phyloP scores from a whole-genome alignment of 1,140 invertebrate species.

The Sarcophaga bullata region DNA sequence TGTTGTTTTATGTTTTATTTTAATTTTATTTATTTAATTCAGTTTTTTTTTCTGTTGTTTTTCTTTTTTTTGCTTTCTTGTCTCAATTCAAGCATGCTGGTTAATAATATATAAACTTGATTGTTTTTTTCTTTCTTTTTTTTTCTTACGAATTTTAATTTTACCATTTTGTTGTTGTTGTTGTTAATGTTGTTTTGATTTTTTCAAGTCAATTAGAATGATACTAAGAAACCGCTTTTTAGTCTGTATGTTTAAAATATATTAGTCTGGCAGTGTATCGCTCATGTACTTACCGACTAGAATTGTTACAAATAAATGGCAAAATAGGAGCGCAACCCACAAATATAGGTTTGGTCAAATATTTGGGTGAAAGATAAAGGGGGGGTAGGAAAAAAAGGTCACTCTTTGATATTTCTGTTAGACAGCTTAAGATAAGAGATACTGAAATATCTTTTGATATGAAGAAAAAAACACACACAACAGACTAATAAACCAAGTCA shows the following conservation, averaged over 20 bases:
- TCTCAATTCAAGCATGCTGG: neutral
- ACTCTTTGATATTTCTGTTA: constrained; percentile 3
- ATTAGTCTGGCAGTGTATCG: neutral
- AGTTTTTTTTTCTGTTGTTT: too few relatives aligned
- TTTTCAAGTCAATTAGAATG: constrained; percentile 37
- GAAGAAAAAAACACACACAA: too few relatives aligned
- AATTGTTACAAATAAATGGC: neutral
- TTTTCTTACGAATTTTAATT: constrained; percentile 15
- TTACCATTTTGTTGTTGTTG: neutral
- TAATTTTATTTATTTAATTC: neutral
- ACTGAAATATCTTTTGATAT: too few relatives aligned
- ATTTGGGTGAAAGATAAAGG: constrained; percentile 13
- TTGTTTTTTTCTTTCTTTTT: constrained; percentile 6
- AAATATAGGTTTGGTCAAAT: constrained; percentile 15
- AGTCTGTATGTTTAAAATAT: neutral
- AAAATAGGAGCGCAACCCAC: neutral
- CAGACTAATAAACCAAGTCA: too few relatives aligned
- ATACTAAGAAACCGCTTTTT: constrained; percentile 11
- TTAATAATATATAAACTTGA: constrained; percentile 22
- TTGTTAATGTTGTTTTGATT: constrained; percentile 23
- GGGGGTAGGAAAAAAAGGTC: neutral
- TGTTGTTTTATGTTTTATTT: neutral
- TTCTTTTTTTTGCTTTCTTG: neutral
- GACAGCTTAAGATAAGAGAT: neutral
- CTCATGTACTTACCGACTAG: neutral